These are phyloP conservation scores for Caenorhabditis sp. DNA, from an alignment of 2,888 invertebrate genomes.

Conservation along the genomic window DNA sequence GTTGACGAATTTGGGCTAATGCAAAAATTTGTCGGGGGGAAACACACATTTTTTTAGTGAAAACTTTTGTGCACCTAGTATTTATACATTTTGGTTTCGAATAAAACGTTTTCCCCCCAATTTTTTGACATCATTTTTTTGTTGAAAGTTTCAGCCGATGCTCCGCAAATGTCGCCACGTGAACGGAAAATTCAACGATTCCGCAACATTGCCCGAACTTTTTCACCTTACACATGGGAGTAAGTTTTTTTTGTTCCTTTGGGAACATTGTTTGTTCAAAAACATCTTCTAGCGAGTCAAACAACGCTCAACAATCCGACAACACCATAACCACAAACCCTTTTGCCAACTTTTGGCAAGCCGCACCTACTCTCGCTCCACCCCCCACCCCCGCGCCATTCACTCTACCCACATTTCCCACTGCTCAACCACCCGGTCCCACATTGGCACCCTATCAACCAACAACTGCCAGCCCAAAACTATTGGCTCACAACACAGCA, in stretches of 20 bases:
- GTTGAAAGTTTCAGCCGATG: slow-evolving; percentile 25
- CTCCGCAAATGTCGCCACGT: slow-evolving; percentile 15
- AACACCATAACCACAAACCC: too few species aligned
- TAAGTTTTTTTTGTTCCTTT: neutral
- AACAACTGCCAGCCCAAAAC: slow-evolving; percentile 39
- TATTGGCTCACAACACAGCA: slow-evolving; percentile 53
- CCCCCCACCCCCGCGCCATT: slow-evolving; percentile 23
- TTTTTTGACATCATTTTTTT: neutral
- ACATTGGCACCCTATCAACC: slow-evolving; percentile 33
- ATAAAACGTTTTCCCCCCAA: too few species aligned
- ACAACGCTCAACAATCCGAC: neutral
- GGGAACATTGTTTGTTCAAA: too few species aligned
- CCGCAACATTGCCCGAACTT: slow-evolving; percentile 28
- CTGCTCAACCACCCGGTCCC: slow-evolving; percentile 16
- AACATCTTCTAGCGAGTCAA: neutral
- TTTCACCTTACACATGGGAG: slow-evolving; percentile 19
- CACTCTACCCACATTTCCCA: slow-evolving; percentile 32
- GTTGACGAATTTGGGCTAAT: slow-evolving; percentile 28
- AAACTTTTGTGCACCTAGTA: too few species aligned
- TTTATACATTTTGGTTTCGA: too few species aligned
- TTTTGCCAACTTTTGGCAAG: slow-evolving; percentile 17
- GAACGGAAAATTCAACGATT: slow-evolving; percentile 25
- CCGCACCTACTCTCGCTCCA: slow-evolving; percentile 6
- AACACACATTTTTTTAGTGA: neutral
- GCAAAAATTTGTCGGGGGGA: neutral